phyloP scores from a whole-genome alignment of 2,888 invertebrate genomes.

The Dicycla oo region DNA sequence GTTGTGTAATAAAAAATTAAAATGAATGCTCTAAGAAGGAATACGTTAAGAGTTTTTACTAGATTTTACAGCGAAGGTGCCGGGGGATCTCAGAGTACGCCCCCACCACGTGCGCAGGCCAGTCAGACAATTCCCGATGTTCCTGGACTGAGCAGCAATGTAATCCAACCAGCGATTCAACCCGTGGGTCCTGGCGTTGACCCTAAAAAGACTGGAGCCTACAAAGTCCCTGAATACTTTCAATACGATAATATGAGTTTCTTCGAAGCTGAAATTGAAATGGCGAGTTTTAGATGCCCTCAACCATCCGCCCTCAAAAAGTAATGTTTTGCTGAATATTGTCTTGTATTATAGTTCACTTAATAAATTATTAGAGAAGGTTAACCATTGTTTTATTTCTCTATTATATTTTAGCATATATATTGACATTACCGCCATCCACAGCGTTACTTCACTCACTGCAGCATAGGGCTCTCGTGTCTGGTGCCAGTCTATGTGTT shows the following conservation, averaged over 20 bases:
- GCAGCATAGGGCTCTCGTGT: neutral
- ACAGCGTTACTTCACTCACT: neutral
- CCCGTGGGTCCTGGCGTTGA: slow-evolving; percentile 94
- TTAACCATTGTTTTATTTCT: slow-evolving; percentile 39
- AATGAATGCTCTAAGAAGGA: slow-evolving; percentile 67
- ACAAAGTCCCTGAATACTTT: slow-evolving; percentile 97
- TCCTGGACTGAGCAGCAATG: slow-evolving; percentile 92
- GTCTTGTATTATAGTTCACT: slow-evolving; percentile 22
- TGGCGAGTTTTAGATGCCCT: slow-evolving; percentile 94
- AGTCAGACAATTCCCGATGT: slow-evolving; percentile 82
- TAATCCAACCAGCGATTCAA: slow-evolving; percentile 87
- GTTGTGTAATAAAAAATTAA: slow-evolving; percentile 76
- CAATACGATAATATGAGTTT: slow-evolving; percentile 94
- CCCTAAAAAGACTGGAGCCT: slow-evolving; percentile 91
- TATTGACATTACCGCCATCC: neutral
- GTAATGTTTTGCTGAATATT: slow-evolving; percentile 58
- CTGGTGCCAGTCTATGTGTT: neutral
- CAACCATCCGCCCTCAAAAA: slow-evolving; percentile 92
- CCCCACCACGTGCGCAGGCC: slow-evolving; percentile 59
- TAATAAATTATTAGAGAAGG: slow-evolving; percentile 49
- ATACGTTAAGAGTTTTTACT: slow-evolving; percentile 61
- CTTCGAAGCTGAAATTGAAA: slow-evolving; percentile 96
- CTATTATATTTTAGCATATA: too few relatives aligned
- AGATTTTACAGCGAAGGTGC: slow-evolving; percentile 74
- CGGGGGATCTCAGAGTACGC: slow-evolving; percentile 65